Evolutionary conservation across 2,797 vertebrate genomes (phyloP), one percentile per base, ranked within the genome.

Genomic region (Lindbergichthys nudifrons): DNA sequence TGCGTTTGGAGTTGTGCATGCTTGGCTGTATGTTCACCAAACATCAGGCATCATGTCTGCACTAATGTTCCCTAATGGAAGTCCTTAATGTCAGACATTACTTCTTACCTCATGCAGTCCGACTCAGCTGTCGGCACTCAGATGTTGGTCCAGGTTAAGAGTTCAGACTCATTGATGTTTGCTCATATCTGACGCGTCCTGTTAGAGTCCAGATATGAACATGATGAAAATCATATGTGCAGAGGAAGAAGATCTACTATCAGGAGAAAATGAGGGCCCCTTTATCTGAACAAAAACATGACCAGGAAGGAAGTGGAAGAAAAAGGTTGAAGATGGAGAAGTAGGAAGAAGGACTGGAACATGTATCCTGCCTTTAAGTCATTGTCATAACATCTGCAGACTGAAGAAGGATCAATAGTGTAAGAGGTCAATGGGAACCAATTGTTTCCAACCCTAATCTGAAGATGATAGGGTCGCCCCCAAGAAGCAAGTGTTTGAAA

Each of bases 91-190:
- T 78, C 74, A 63, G 43, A 70, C 69, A 36, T 73, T 81, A 60
- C 47, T 64, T 82, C 70, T 83, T 68, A 65, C 65, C 62, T 74
- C 62, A 65, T 42, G 42, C 57, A 16, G 63, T 62, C 68, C 68
- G 79, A 64, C 66, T 62, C 61, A 5, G 74, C 82, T 81, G 82
- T 86, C 88, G 78, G 46, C 69, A 62, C 66, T 61, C 60, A 76
- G 70, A 36, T 32, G 39, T 16, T 45, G 48, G 48, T 61, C 54
- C 66, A 69, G 70, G 70, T 79, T 61, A 75, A 54, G 59, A 75
- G 74, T 75, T 84, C 76, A 75, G 70, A 74, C 76, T 83, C 78
- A 59, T 73, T 11, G 1, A 70, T 70, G 79, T 84, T 81, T 76
- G 65, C 58, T 82, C 71, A 39, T 69, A 62, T 70, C 69, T 82